Evolutionary conservation across 2,888 invertebrate genomes (phyloP).

Genomic region (Erebia ligea): DNA sequence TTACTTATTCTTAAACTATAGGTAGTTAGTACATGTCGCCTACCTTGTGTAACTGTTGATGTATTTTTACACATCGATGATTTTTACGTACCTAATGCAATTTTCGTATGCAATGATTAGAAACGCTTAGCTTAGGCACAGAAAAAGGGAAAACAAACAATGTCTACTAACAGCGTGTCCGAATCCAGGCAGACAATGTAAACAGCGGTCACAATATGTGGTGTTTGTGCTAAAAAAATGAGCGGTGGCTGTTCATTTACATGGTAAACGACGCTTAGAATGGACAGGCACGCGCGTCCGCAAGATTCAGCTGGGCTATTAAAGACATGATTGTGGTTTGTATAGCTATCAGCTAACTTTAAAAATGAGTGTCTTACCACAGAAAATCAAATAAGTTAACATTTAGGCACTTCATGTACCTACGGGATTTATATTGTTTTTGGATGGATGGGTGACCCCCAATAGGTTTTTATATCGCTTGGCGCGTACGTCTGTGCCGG

Average conservation of each 20-base stretch:
- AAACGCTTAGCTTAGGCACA: constrained; percentile 21
- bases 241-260: constrained; percentile 75
- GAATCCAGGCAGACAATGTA: constrained; percentile 46
- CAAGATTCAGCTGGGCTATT: constrained; percentile 57
- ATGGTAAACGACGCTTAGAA: constrained; percentile 81
- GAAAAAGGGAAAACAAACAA: constrained; percentile 27
- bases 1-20: too few relatives aligned
- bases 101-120: background rate
- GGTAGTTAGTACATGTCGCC: too few relatives aligned
- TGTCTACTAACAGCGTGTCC: constrained; percentile 39
- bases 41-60: too few relatives aligned
- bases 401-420: too few relatives aligned
- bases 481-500: too few relatives aligned
- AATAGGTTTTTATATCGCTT: too few relatives aligned
- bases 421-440: too few relatives aligned
- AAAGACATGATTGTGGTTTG: constrained; percentile 40
- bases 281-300: constrained; percentile 78
- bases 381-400: too few relatives aligned
- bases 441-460: too few relatives aligned
- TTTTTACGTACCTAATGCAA: background rate
- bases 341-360: background rate
- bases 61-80: too few relatives aligned
- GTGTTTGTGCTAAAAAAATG: constrained; percentile 72
- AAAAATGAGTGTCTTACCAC: background rate
- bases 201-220: constrained; percentile 65